These are phyloP conservation scores for Seriola aureovittata DNA, from an alignment of 2,113 vertebrate genomes.

Conservation along the genomic window DNA sequence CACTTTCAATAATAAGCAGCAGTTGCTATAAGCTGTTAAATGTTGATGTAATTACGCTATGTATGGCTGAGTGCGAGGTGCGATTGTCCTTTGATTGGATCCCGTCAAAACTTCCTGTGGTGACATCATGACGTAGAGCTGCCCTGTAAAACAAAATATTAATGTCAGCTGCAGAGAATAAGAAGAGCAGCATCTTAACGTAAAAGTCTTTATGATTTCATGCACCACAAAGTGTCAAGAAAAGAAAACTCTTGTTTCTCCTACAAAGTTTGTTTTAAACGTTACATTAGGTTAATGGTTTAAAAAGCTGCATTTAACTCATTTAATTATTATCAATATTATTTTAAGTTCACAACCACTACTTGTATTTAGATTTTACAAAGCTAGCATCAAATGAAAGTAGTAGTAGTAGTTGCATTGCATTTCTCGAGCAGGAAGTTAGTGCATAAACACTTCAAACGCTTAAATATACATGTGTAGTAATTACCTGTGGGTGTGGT, in stretches of 20 bases:
- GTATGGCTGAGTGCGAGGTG: constrained; percentile 92
- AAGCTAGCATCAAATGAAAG: neutral
- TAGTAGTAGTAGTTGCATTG: too few species aligned
- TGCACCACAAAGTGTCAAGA: neutral
- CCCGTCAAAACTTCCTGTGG: constrained; percentile 94
- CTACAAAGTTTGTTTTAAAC: neutral
- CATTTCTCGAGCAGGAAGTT: too few species aligned
- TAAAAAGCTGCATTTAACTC: too few species aligned
- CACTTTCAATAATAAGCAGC: neutral
- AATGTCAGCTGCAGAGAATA: neutral
- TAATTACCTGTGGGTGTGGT: constrained; percentile 81
- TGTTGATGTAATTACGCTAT: constrained; percentile 85
- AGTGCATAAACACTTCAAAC: too few species aligned
- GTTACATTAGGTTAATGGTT: too few species aligned
- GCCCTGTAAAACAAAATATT: constrained; percentile 82
- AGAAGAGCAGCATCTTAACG: neutral
- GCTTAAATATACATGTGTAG: too few species aligned
- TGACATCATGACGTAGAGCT: constrained; percentile 98
- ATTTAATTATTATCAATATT: too few species aligned
- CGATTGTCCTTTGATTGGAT: constrained; percentile 91
- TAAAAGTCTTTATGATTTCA: neutral
- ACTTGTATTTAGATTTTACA: neutral
- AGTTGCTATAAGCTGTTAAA: neutral
- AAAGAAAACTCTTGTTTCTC: too few species aligned
- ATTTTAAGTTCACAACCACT: neutral